Evolutionary conservation across 2,797 vertebrate species (phyloP).

Genomic region (Siniperca scherzeri): DNA sequence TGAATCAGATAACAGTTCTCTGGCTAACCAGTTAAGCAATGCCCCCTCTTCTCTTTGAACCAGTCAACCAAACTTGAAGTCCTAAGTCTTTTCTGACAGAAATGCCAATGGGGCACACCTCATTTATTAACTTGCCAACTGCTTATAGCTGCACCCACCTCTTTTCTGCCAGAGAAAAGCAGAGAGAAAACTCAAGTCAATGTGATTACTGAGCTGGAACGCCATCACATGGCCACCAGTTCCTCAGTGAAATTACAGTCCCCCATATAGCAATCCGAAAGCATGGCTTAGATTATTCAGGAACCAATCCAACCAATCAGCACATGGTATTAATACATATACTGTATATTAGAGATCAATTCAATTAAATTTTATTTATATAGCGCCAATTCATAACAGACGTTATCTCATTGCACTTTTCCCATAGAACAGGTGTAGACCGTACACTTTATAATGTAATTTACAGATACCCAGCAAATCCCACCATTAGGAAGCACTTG

Average conservation of each 20-base stretch:
- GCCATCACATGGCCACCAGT: constrained; percentile 19
- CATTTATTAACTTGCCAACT: constrained; percentile 15
- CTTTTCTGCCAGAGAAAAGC: constrained; percentile 24
- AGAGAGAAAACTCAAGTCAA: constrained; percentile 14
- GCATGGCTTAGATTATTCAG: constrained; percentile 25
- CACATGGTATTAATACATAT: constrained; percentile 19
- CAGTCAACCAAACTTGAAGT: constrained; percentile 17
- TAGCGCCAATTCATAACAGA: too few species aligned
- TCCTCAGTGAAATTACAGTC: constrained; percentile 22
- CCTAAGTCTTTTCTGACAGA: not conserved
- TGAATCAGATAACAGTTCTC: constrained; percentile 39
- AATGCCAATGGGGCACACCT: constrained; percentile 6
- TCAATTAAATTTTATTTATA: too few species aligned
- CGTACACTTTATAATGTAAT: too few species aligned
- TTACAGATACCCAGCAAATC: too few species aligned
- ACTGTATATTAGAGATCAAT: constrained; percentile 3
- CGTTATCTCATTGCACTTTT: too few species aligned
- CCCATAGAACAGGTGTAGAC: too few species aligned
- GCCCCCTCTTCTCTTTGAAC: constrained; percentile 13
- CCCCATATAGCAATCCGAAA: constrained; percentile 23
- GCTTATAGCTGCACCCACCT: not conserved
- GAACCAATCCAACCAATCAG: constrained; percentile 10
- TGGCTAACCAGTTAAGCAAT: constrained; percentile 31
- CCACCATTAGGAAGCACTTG: too few species aligned
- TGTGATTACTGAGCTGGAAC: constrained; percentile 34